Base-by-base conservation (phyloP, 1,140 invertebrate species). In the Bombus waltoni region DNA sequence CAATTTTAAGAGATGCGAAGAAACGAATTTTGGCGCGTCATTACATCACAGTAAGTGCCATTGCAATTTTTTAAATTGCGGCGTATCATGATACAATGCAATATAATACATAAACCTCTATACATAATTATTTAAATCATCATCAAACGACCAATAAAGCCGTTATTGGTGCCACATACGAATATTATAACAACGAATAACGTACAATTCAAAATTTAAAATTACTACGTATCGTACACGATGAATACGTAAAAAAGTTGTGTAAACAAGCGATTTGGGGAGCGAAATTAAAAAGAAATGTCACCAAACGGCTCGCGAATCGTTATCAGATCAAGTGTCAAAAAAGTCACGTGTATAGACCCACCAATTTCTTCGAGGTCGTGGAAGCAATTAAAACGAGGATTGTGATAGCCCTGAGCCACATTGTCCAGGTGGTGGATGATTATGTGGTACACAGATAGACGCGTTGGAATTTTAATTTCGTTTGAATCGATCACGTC, bases 401-500 rank as follows among this genome's bases (percentile, higher is more conserved):
- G 66, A 90, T 71, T n/a, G 76, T 40, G 82, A 91, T 47, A 42
- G 82, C 28, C 66, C 47, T 15, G 68, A 68, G 65, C 87, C 78
- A 86, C 91, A 92, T 92, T 65, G 78, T 90, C 47, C 66, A 85
- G 75, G 28, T 87, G 35, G 6, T 78, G 22, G 65, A n/a, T 80
- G 75, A 65, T 57, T 71, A 74, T 89, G 40, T 70, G 59, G 28
- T 59, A 11, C 35, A 65, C 59, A 53, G 28, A 66, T 81, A 44
- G 4, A 42, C 72, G 13, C 66, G 82, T 62, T 83, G 32, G n/a
- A 74, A 80, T 72, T 81, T 68, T 72, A 66, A 59, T 84, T 62
- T 38, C 78, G 70, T 59, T 62, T 35, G 57, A 86, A 71, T 70
- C 47, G 62, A 81, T 35, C 73, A 38, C 68, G 78, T 65, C 75